A percentile compares a stretch with the other conserved stretches of the same genome.
phyloP scores from a whole-genome alignment of 2,113 vertebrate genomes.

The Apteryx owenii region DNA sequence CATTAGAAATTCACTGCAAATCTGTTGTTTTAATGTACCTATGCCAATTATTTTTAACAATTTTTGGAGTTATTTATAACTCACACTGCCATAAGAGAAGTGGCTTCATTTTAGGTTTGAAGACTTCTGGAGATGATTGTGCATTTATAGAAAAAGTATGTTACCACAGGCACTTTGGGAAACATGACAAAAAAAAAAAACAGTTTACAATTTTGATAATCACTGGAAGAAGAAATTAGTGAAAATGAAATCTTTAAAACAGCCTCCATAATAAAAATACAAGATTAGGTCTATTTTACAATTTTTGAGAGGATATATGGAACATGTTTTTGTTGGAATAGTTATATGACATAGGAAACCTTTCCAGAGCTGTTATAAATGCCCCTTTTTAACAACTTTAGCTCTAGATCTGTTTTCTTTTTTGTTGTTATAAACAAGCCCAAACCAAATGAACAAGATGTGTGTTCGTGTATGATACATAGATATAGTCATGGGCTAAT shows the following conservation, averaged over 20 bases:
- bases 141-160: background rate
- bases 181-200: background rate
- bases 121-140: constrained; percentile 7
- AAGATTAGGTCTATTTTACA: background rate
- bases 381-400: background rate
- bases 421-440: background rate
- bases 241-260: background rate
- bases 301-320: background rate
- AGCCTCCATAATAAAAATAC: background rate
- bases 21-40: constrained; percentile 24
- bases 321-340: constrained; percentile 37
- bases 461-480: background rate
- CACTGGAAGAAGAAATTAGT: constrained; percentile 3
- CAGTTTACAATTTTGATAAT: constrained; percentile 27
- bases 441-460: background rate
- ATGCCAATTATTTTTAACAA: constrained; percentile 19
- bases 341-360: background rate
- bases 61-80: constrained; percentile 14
- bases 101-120: constrained; percentile 15
- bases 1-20: constrained; percentile 4
- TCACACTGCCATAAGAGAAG: background rate
- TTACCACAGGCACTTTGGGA: constrained; percentile 30
- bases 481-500: background rate
- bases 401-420: background rate
- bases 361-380: background rate